Evolutionary conservation across 2,113 vertebrate species (phyloP).

Genomic region (Acanthochromis polyacanthus): DNA sequence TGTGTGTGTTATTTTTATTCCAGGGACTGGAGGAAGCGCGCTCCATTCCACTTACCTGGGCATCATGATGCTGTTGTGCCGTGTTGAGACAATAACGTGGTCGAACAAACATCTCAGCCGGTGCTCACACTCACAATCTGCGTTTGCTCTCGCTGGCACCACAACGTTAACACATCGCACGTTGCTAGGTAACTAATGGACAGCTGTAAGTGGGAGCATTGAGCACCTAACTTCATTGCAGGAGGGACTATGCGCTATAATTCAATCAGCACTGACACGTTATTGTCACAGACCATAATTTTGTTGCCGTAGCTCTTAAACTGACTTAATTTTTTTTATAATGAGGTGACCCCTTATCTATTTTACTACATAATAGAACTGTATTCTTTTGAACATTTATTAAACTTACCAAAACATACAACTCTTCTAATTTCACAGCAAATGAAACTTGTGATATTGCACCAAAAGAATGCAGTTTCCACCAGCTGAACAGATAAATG

Average conservation of each 20-base stretch:
- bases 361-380: neutral
- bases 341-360: neutral
- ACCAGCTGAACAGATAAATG: conserved; percentile 1
- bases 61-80: conserved; percentile 44
- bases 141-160: conserved; percentile 25
- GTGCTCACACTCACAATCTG: conserved; percentile 21
- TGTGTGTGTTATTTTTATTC: conserved; percentile 23
- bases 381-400: neutral
- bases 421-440: neutral
- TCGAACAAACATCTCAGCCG: conserved; percentile 40
- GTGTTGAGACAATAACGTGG: conserved; percentile 45
- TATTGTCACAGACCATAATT: neutral
- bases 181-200: conserved; percentile 81
- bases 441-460: neutral
- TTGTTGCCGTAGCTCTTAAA: conserved; percentile 6
- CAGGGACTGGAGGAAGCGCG: conserved; percentile 67
- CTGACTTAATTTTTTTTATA: neutral
- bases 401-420: neutral
- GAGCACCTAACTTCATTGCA: conserved; percentile 37
- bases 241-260: conserved; percentile 1
- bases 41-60: conserved; percentile 76
- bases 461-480: conserved; percentile 10
- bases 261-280: conserved; percentile 18
- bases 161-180: conserved; percentile 31
- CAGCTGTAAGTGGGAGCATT: conserved; percentile 30